phyloP scores from a whole-genome alignment of 1,140 invertebrate species.

The Bombus polaris region DNA sequence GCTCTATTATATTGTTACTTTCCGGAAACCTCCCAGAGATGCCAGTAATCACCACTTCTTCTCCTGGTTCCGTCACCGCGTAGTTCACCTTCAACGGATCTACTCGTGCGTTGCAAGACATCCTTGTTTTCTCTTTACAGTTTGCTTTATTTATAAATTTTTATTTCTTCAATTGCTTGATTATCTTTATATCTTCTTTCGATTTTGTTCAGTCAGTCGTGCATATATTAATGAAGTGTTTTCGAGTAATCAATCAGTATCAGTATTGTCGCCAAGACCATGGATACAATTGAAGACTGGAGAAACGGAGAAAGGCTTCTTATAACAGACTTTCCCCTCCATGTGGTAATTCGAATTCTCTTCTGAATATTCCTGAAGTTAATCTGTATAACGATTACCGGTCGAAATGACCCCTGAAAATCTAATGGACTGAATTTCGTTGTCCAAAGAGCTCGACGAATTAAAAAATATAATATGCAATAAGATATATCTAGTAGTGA shows the following conservation, averaged over 20 bases:
- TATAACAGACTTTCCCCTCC: slow-evolving; percentile 72
- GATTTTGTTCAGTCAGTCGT: not conserved
- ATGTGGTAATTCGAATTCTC: not conserved
- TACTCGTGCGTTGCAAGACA: not conserved
- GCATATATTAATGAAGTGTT: not conserved
- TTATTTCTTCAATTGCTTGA: not conserved
- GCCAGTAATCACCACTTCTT: slow-evolving; percentile 92
- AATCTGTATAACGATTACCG: slow-evolving; percentile 54
- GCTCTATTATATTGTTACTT: slow-evolving; percentile 90
- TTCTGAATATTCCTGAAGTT: slow-evolving; percentile 62
- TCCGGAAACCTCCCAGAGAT: slow-evolving; percentile 94
- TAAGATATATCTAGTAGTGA: not conserved
- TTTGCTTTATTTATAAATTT: not conserved
- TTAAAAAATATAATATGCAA: not conserved
- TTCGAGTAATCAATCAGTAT: not conserved
- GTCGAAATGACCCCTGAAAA: slow-evolving; percentile 4
- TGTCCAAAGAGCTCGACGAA: not conserved
- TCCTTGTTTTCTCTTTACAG: not conserved
- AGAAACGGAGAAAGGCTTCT: slow-evolving; percentile 46
- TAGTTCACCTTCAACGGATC: not conserved
- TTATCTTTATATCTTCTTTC: not conserved
- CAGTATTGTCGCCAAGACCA: not conserved
- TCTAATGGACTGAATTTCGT: not conserved
- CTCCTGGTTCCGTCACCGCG: slow-evolving; percentile 80
- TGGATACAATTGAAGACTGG: slow-evolving; percentile 32